These are phyloP conservation scores for Fragum fragum DNA, from an alignment of 2,888 invertebrate species.

Conservation along the genomic window DNA sequence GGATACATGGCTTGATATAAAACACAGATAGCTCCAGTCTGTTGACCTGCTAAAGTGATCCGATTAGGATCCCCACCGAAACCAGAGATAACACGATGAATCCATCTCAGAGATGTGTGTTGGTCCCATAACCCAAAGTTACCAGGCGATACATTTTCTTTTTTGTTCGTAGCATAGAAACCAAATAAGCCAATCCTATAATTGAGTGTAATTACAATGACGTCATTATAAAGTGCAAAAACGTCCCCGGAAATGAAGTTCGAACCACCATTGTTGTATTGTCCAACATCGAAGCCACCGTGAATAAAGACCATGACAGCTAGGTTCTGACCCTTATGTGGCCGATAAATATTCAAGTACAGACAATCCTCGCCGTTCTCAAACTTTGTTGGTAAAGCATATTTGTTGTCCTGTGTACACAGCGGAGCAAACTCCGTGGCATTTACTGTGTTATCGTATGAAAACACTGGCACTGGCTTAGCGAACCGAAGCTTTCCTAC, in stretches of 20 bases:
- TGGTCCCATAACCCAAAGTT: slow-evolving; percentile 27
- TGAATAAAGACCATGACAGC: slow-evolving; percentile 24
- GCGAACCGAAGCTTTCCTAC: slow-evolving; percentile 4
- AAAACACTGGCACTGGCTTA: not conserved
- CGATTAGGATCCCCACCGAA: slow-evolving; percentile 13
- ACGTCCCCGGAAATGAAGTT: slow-evolving; percentile 20
- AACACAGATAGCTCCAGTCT: slow-evolving; percentile 20
- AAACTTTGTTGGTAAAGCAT: not conserved
- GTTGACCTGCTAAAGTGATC: slow-evolving; percentile 18
- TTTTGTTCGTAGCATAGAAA: not conserved
- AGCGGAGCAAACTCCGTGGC: not conserved
- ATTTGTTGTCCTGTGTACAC: slow-evolving; percentile 2
- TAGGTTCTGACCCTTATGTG: not conserved
- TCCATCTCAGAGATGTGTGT: slow-evolving; percentile 9
- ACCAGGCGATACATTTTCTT: not conserved
- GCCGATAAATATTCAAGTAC: slow-evolving; percentile 4
- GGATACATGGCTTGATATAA: slow-evolving; percentile 25
- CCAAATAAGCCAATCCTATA: slow-evolving; percentile 11
- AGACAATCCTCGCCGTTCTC: slow-evolving; percentile 4
- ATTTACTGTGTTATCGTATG: slow-evolving; percentile 5
- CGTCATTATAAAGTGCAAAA: slow-evolving; percentile 2
- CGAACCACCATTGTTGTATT: slow-evolving; percentile 2
- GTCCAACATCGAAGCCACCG: slow-evolving; percentile 10
- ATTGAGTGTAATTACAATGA: slow-evolving; percentile 11
- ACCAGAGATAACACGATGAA: not conserved